Base-by-base conservation (phyloP, 2,797 vertebrate species). In the Phaenicophaeus curvirostris region DNA sequence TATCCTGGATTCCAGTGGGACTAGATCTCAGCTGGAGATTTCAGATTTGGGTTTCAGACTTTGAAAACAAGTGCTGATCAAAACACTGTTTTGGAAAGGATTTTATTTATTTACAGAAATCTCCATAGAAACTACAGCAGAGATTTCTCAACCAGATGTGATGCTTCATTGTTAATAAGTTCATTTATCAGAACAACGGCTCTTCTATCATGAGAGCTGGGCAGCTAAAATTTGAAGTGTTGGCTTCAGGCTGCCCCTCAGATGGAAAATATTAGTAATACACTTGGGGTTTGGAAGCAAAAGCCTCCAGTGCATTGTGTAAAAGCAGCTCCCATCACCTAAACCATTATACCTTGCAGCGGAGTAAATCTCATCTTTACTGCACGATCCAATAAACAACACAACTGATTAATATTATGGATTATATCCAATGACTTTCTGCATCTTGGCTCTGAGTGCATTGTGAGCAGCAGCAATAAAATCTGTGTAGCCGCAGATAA, bases 21-120 rank as follows among this genome's bases (percentile, higher is more conserved):
- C 55, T 35, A 66, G 20, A 61, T 33, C 30, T 88, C 8, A 1
- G 13, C 79, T 80, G 35, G 33, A 86, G 46, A 58, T 42, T 81
- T 78, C 42, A 91, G 94, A 94, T 96, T 83, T 89, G 50, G 17
- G n/a, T 65, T 66, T 66, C 69, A 69, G 81, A 75, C 11, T 93
- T 80, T 83, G 61, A 44, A 89, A 91, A 87, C 28, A 74, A 83
- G 57, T 74, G 44, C 68, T 81, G 58, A 85, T 89, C 69, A 68
- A 94, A 94, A 94, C 62, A 75, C 6, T 75, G 48, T 54, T 91
- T 91, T 95, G 91, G 79, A 93, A 94, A 87, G 24, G 46, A 76
- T 72, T 78, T 88, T 84, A 81, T 93, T 95, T 96, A 85, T 90
- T 90, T 95, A 69, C 85, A 88, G 63, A 69, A 72, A 48, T 93